Evolutionary conservation across 2,888 invertebrate species (phyloP), one percentile per base, ranked within the genome.

Genomic region (Hirtodrosophila confusa): DNA sequence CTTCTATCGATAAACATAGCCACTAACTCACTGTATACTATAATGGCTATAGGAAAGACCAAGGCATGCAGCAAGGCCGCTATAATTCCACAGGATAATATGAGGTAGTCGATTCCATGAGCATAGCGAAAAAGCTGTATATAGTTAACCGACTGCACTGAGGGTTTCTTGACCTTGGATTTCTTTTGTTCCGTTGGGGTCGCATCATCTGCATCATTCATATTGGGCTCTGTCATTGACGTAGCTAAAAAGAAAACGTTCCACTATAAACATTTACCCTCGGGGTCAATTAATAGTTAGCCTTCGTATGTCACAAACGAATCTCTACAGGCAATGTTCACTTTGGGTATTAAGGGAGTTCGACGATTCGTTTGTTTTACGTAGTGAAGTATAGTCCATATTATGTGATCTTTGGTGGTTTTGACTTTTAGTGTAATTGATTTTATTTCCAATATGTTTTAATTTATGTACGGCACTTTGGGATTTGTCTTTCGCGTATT

Each of bases 11-110:
- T 94, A 73, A 95, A 92, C 66, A 95, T 92, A 11, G 95, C 92
- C 2, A 94, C 94, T 90, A 95, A 93, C 90, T 95, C 94, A 76
- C 95, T 95, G 89, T 95, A 95, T 8, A 94, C 92, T 73, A 95
- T 93, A 29, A 94, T 93, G 35, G 94, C 93, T 17, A 94, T 89
- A 0, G 95, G 95, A 85, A 94, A 82, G 39, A 93, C 93, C 41
- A 94, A 86, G 4, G 94, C 93, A 86, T 93, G 94, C 33, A 94
- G 72, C 0, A 92, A 87, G 6, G 94, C 93, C 65, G 94, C 91
- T 12, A 95, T 48, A 39, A 94, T 76, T 0, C 93, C 95, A 17
- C 93, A 64, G 3, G 92, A 37, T 4, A 94, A 86, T 24, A 93
- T 82, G 11, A 93, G 55, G 71, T 93, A 86, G 90, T 95, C 95